Percentiles rank a stretch among this genome's conserved stretches.
Conservation (phyloP, 2,888 invertebrate genomes). For the Carterocephalus palaemon region DNA sequence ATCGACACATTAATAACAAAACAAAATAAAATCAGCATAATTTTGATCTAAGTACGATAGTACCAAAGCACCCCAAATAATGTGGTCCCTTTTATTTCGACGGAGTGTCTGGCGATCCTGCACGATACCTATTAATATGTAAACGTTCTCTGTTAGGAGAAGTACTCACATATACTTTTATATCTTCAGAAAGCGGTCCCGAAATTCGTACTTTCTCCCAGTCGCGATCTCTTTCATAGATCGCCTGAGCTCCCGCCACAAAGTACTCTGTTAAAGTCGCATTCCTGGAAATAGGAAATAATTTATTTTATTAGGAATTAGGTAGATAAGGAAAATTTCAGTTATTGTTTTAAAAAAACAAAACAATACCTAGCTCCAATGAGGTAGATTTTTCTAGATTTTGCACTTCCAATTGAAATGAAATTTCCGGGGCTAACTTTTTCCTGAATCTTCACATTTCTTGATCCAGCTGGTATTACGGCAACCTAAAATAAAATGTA, state of each 20-base stretch:
- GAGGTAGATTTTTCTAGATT: constrained; percentile 84
- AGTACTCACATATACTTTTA: constrained; percentile 88
- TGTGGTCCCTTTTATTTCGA: no score
- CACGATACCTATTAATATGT: no score
- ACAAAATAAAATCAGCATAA: no score
- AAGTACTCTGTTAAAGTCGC: constrained; percentile 88
- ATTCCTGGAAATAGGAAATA: constrained; percentile 68
- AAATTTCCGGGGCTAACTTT: constrained; percentile 87
- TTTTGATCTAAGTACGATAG: no score
- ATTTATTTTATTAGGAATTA: neutral
- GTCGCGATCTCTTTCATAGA: constrained; percentile 88
- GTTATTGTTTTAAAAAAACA: no score
- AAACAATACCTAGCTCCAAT: constrained; percentile 85
- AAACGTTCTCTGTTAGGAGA: no score
- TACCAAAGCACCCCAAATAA: no score
- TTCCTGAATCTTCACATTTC: constrained; percentile 88
- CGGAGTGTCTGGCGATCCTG: no score
- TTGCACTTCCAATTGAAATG: constrained; percentile 86
- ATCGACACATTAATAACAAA: no score
- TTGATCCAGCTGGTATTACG: constrained; percentile 87
- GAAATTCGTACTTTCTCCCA: constrained; percentile 89
- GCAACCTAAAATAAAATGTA: constrained; percentile 77
- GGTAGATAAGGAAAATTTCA: no score
- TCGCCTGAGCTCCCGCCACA: constrained; percentile 87
- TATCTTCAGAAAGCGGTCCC: constrained; percentile 89